Percentiles rank a stretch among this genome's conserved stretches.
These are phyloP conservation scores for Hassar affinis DNA, from an alignment of 2,113 vertebrate species.

Conservation along the genomic window DNA sequence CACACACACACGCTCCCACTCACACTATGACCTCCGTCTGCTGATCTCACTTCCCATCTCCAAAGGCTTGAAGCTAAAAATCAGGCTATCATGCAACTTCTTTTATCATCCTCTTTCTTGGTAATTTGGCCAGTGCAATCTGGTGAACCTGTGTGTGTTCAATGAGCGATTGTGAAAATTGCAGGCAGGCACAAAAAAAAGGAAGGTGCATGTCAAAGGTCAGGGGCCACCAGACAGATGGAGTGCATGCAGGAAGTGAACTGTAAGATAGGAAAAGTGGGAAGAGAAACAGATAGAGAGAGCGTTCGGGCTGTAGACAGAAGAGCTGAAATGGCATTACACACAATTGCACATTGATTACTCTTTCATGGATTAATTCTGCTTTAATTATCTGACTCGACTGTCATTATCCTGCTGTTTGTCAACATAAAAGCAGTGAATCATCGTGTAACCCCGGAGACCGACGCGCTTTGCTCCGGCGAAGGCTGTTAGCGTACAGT, in stretches of 20 bases:
- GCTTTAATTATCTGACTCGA: conserved; percentile 6
- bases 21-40: background rate
- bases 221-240: too few relatives aligned
- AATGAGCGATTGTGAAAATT: background rate
- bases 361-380: conserved; percentile 21
- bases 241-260: too few relatives aligned
- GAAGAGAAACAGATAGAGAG: background rate
- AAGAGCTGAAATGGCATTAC: conserved; percentile 4
- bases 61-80: too few relatives aligned
- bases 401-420: conserved; percentile 21
- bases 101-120: too few relatives aligned
- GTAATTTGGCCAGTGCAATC: too few relatives aligned
- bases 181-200: conserved; percentile 19
- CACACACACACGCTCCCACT: background rate
- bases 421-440: background rate
- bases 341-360: conserved; percentile 33
- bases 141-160: background rate
- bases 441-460: background rate
- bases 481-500: background rate
- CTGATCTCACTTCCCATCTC: too few relatives aligned
- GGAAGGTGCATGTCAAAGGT: too few relatives aligned
- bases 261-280: too few relatives aligned
- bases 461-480: background rate
- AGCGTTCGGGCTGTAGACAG: background rate
- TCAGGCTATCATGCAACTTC: too few relatives aligned